These are phyloP conservation scores for Probosciger aterrimus DNA, from an alignment of 2,113 vertebrate genomes.

Conservation along the genomic window DNA sequence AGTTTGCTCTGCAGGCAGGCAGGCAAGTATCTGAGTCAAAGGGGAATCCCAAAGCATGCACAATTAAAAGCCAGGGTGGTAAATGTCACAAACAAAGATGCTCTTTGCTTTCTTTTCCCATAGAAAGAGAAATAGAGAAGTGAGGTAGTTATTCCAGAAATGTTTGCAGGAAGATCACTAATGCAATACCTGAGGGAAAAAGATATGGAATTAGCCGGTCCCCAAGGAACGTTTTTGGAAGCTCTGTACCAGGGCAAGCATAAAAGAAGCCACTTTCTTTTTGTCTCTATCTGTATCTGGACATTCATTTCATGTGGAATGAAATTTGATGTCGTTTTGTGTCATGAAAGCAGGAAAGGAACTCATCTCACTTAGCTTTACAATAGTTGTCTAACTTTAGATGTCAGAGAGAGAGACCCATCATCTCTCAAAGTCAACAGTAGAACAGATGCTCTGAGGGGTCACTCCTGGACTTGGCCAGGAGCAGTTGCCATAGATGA, in stretches of 20 bases:
- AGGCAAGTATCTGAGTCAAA: neutral
- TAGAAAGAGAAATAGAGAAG: neutral
- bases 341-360: neutral
- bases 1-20: neutral
- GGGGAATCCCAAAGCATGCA: neutral
- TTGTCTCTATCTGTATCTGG: neutral
- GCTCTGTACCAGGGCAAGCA: neutral
- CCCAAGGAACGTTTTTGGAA: neutral
- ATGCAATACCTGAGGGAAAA: neutral
- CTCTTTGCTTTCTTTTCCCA: neutral
- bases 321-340: neutral
- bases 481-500: neutral
- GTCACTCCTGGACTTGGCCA: neutral
- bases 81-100: neutral
- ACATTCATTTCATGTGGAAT: neutral
- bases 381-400: neutral
- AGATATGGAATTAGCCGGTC: neutral
- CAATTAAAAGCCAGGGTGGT: neutral
- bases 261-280: neutral
- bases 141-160: neutral
- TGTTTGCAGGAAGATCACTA: neutral
- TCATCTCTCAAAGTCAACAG: neutral
- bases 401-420: neutral
- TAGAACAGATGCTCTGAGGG: neutral
- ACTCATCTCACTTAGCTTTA: neutral